A percentile compares a stretch with the other conserved stretches of the same genome.
These are phyloP conservation scores for Drosophila neutralis DNA, from an alignment of 2,888 invertebrate genomes.

Conservation along the genomic window DNA sequence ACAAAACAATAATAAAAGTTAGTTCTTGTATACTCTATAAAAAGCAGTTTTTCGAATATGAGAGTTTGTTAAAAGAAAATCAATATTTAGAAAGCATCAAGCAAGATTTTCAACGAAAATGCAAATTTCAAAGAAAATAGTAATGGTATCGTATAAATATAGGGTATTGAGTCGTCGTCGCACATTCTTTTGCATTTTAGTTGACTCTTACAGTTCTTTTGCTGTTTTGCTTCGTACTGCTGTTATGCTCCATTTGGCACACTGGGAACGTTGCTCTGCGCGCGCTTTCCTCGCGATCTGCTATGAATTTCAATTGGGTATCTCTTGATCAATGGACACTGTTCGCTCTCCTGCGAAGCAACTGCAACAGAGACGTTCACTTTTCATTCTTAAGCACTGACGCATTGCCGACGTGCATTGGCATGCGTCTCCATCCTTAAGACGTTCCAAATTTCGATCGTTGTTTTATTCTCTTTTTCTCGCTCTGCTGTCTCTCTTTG, in stretches of 20 bases:
- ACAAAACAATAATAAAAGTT: conserved; percentile 32
- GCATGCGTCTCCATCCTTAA: conserved; percentile 35
- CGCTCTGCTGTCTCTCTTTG: conserved; percentile 11
- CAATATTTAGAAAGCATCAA: background rate
- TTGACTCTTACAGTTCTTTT: conserved; percentile 13
- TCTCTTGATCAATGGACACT: conserved; percentile 56
- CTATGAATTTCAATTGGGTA: conserved; percentile 57
- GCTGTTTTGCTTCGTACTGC: background rate
- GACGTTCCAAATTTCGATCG: conserved; percentile 28
- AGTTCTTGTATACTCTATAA: conserved; percentile 15
- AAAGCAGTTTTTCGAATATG: background rate
- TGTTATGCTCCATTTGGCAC: conserved; percentile 54
- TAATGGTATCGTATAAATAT: too few species aligned
- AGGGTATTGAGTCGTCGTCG: conserved; percentile 16
- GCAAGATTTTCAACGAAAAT: background rate
- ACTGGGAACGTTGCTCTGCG: conserved; percentile 51
- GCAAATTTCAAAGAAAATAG: background rate
- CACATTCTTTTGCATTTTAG: background rate
- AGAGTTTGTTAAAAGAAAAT: background rate
- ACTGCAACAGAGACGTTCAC: conserved; percentile 54
- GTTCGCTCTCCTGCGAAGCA: conserved; percentile 1
- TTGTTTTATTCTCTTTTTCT: conserved; percentile 6
- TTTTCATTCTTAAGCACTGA: conserved; percentile 45
- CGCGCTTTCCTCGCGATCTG: conserved; percentile 46
- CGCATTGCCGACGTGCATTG: conserved; percentile 40